These are phyloP conservation scores for Acinonyx jubatus DNA, from an alignment of 2,113 vertebrate genomes.

Conservation along the genomic window DNA sequence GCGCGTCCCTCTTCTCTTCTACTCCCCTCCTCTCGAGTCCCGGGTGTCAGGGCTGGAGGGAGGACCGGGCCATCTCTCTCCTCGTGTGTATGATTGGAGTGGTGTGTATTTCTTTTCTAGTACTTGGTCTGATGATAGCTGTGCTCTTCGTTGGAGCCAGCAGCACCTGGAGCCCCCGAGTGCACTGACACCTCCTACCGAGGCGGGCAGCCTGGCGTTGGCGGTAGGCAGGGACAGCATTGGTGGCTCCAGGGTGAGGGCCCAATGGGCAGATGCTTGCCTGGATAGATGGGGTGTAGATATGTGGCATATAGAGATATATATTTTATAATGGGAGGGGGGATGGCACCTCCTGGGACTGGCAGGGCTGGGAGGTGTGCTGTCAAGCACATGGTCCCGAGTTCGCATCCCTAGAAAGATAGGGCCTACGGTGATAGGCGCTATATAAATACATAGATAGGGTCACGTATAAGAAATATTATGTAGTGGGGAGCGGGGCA, in stretches of 20 bases:
- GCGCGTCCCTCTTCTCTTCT: conserved; percentile 64
- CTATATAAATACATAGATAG: conserved; percentile 80
- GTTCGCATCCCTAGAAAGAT: conserved; percentile 78
- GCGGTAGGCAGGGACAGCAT: conserved; percentile 57
- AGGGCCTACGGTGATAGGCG: conserved; percentile 73
- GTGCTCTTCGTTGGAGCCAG: conserved; percentile 81
- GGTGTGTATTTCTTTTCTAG: conserved; percentile 87
- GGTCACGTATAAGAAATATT: conserved; percentile 74
- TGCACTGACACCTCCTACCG: conserved; percentile 34
- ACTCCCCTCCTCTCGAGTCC: conserved; percentile 68
- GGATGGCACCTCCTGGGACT: conserved; percentile 80
- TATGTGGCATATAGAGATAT: conserved; percentile 84
- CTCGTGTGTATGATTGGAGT: conserved; percentile 89
- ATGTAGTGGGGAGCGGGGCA: conserved; percentile 45
- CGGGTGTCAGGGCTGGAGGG: conserved; percentile 73
- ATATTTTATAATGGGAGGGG: conserved; percentile 84
- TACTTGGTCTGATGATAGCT: conserved; percentile 90
- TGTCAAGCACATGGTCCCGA: conserved; percentile 72
- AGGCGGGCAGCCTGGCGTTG: conserved; percentile 51
- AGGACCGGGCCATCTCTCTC: conserved; percentile 59
- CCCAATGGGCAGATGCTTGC: conserved; percentile 69
- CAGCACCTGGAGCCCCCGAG: conserved; percentile 59
- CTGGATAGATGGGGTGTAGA: conserved; percentile 80
- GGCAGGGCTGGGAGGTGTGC: conserved; percentile 72
- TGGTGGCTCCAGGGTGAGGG: conserved; percentile 69